Base-by-base conservation (phyloP, 2,888 invertebrate genomes). In the Globia sparganii region DNA sequence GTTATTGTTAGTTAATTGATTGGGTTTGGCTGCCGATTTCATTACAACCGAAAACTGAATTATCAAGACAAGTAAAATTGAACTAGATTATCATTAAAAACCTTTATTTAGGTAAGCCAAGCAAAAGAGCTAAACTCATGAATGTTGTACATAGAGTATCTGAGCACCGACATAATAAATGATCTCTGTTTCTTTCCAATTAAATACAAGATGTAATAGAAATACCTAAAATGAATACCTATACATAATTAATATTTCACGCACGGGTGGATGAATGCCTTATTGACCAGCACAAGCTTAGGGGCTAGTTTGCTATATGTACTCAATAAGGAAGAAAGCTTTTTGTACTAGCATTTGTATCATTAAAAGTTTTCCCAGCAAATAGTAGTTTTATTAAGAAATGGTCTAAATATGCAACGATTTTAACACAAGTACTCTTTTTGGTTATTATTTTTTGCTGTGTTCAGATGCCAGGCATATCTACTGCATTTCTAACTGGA, bases 361-460 rank as follows among this genome's bases (percentile, higher is more conserved):
- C 40, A 65, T 56, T 61, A 59, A 70, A 46, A n/a, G 3, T 2
- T 28, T 67, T 76, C 21, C 5, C 13, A 28, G n/a, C 18, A 34
- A 49, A 34, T 66, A 15, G 37, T 18, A 66, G 34, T 70, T 66
- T 72, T 66, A 62, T 62, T 72, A 69, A 37, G 53, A n/a, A 75
- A 83, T 53, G 58, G 59, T 66, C n/a, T 61, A 49, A 59, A 34
- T 34, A 67, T 58, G 73, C 58, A 73, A 70, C 62, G 4, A 72
- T 74, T 81, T 77, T 40, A 77, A 72, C 49, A 72, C n/a, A 53
- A 43, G 58, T 8, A 64, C 76, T 72, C 21, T 73, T 79, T 78
- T 84, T 77, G 75, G 78, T 75, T 72, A 77, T 78, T 59, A 59
- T 77, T 84, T 85, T 81, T 78, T 72, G 59, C 59, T 34, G 21